Conservation (phyloP, 2,888 invertebrate species). For the Eurytoma californica region DNA sequence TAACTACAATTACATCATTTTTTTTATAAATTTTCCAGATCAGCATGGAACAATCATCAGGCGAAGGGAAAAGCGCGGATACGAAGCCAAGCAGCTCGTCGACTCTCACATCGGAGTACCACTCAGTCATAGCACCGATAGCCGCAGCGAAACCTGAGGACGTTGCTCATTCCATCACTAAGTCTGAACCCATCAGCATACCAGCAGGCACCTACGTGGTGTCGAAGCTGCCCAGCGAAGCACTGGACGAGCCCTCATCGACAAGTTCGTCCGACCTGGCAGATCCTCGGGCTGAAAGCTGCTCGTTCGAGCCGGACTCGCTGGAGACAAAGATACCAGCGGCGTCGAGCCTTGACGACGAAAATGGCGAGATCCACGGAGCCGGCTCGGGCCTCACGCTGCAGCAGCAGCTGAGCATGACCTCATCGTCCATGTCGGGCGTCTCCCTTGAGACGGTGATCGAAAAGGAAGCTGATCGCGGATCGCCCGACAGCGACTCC, state of each 20-base stretch:
- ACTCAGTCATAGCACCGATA: constrained; percentile 67
- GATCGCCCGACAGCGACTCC: constrained; percentile 89
- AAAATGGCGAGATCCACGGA: constrained; percentile 68
- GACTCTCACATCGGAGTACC: constrained; percentile 51
- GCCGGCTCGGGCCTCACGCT: constrained; percentile 59
- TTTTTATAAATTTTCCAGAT: constrained; percentile 36
- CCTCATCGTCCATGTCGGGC: constrained; percentile 71
- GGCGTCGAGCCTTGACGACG: constrained; percentile 78
- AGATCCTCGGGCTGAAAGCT: constrained; percentile 26
- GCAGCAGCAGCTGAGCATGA: constrained; percentile 71
- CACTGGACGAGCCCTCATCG: constrained; percentile 16
- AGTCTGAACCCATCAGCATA: neutral
- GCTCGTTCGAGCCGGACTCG: constrained; percentile 57
- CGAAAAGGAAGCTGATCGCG: constrained; percentile 68
- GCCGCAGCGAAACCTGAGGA: neutral
- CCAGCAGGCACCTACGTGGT: neutral
- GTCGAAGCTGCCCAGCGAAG: constrained; percentile 6
- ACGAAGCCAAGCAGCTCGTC: constrained; percentile 58
- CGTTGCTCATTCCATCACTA: neutral
- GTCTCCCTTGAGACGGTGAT: constrained; percentile 71
- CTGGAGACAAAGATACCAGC: constrained; percentile 55
- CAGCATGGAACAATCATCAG: constrained; percentile 37
- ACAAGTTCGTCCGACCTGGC: constrained; percentile 27
- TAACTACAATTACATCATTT: too few relatives aligned
- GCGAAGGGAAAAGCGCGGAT: constrained; percentile 19